Conservation (phyloP, 2,888 invertebrate species). For the Suillia variegata region DNA sequence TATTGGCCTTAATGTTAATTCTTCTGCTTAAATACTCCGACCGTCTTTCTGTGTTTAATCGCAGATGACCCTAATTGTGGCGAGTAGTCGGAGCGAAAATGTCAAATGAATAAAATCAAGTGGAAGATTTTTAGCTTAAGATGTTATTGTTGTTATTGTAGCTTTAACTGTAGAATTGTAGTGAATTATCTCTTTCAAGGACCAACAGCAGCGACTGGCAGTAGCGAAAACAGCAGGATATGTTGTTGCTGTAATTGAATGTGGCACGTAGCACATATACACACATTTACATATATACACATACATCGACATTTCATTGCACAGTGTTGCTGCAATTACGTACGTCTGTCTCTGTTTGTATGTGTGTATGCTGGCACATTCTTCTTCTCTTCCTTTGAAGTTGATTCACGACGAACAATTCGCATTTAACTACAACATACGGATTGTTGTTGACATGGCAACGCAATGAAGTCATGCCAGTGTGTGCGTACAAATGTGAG, state of each 20-base stretch:
- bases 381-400: too few relatives aligned
- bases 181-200: too few relatives aligned
- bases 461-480: constrained; percentile 47
- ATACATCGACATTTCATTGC: not conserved
- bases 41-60: too few relatives aligned
- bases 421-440: constrained; percentile 48
- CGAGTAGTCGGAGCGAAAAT: constrained; percentile 34
- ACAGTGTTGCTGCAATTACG: constrained; percentile 33
- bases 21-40: too few relatives aligned
- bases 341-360: constrained; percentile 31
- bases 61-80: constrained; percentile 50
- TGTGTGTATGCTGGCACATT: too few relatives aligned
- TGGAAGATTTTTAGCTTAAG: constrained; percentile 36
- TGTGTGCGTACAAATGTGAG: too few relatives aligned
- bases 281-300: constrained; percentile 1
- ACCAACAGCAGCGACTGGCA: too few relatives aligned
- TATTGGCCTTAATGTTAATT: too few relatives aligned
- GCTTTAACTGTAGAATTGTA: too few relatives aligned
- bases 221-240: constrained; percentile 44
- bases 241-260: constrained; percentile 55
- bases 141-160: constrained; percentile 32
- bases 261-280: constrained; percentile 41
- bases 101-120: constrained; percentile 55
- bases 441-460: constrained; percentile 53
- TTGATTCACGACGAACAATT: constrained; percentile 50